Evolutionary conservation across 2,888 invertebrate species (phyloP), one percentile per base, ranked within the genome.

Genomic region (Proisotoma minuta): DNA sequence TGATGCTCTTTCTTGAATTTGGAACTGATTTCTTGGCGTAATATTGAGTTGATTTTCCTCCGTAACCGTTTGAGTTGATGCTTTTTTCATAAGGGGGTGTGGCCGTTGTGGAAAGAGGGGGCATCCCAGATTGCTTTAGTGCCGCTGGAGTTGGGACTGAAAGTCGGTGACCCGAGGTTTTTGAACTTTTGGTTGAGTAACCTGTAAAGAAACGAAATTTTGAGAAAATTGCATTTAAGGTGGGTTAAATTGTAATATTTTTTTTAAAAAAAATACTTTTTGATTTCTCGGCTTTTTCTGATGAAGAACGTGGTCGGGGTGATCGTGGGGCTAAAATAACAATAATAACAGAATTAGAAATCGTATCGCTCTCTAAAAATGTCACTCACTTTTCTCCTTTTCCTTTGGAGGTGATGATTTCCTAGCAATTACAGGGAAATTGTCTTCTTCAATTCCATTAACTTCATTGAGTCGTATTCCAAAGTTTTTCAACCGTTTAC

Each of bases 401-500:
- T 18, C 5, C 26, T 52, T n/a, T n/a, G 43, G 10, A 43, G 18
- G 10, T 4, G 43, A 20, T 12, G 43, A 15, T 43, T 43, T 20
- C 18, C 43, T 15, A 12, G 43, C 18, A n/a, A 15, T 43, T 43
- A 20, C 15, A 43, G 43, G n/a, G n/a, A n/a, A 43, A 43, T 43
- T 43, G 43, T 43, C 43, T 5, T 20, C 20, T 15, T 43, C 43
- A n/a, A 59, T 61, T 12, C 53, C 43, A n/a, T 64, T 61, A n/a
- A n/a, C n/a, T n/a, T n/a, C n/a, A 4, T 62, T 47, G 10, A 65
- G 26, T 3, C 61, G 48, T 24, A 64, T 64, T 5, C 64, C 67
- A 60, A 67, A 67, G 29, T 52, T 63, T 40, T 61, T 61, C 3
- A 94, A 81, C 72, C 95, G 83, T 76, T 91, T 87, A 71, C 89